These are phyloP conservation scores for Chrysodeixis includens DNA, from an alignment of 2,888 invertebrate genomes.

Conservation along the genomic window DNA sequence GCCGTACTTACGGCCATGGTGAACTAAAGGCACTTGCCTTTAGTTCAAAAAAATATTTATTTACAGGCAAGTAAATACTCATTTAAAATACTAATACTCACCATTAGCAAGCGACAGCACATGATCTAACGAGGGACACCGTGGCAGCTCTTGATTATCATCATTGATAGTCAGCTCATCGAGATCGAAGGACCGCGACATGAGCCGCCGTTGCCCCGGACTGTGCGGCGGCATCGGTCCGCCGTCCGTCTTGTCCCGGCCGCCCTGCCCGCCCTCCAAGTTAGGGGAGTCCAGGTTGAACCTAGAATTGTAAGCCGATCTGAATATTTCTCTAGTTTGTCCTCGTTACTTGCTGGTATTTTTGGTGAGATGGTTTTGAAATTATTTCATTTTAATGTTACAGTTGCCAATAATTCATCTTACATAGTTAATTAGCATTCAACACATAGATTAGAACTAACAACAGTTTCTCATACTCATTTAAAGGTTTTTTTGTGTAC, in stretches of 20 bases:
- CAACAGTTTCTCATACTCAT: too few relatives aligned
- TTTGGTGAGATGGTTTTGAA: neutral
- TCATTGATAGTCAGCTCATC: conserved; percentile 75
- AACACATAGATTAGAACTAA: too few relatives aligned
- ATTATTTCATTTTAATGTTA: neutral
- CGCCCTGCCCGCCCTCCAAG: conserved; percentile 65
- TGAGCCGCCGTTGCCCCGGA: conserved; percentile 71
- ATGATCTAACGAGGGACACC: conserved; percentile 84
- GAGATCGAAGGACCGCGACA: conserved; percentile 83
- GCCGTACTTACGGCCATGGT: too few relatives aligned
- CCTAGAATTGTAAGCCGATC: conserved; percentile 63
- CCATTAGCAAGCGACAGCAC: conserved; percentile 75
- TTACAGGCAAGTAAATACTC: too few relatives aligned
- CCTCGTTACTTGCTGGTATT: conserved; percentile 31
- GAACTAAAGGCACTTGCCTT: too few relatives aligned
- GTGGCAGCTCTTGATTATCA: conserved; percentile 68
- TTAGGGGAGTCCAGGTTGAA: conserved; percentile 83
- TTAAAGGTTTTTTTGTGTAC: too few relatives aligned
- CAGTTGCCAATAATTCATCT: neutral
- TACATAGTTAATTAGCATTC: too few relatives aligned
- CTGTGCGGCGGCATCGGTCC: conserved; percentile 66
- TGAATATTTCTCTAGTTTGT: conserved; percentile 46
- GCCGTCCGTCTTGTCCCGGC: conserved; percentile 76
- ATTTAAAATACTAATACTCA: conserved; percentile 41
- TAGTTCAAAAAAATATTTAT: too few relatives aligned